phyloP scores from a whole-genome alignment of 2,113 vertebrate genomes.

The Aepyceros melampus region DNA sequence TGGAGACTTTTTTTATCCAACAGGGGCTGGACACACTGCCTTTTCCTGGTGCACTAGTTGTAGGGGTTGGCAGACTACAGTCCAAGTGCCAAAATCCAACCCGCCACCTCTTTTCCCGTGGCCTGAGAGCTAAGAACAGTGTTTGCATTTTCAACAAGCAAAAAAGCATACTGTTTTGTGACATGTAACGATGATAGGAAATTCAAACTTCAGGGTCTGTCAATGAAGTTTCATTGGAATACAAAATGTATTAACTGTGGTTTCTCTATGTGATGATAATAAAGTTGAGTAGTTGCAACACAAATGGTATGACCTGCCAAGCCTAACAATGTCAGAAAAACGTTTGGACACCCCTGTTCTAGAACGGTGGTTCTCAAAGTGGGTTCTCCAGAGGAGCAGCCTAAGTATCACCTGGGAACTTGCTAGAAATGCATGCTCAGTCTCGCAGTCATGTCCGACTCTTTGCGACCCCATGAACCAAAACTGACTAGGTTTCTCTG shows the following conservation, averaged over 20 bases:
- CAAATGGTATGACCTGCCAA: background rate
- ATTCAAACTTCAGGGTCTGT: background rate
- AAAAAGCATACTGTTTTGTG: background rate
- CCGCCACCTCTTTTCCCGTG: background rate
- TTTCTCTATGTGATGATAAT: background rate
- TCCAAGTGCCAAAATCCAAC: fast-evolving
- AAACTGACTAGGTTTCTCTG: background rate
- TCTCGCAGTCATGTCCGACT: fast-evolving
- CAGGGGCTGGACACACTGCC: background rate
- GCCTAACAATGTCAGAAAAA: background rate
- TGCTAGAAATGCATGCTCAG: background rate
- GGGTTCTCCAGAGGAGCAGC: no score
- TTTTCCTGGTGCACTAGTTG: background rate
- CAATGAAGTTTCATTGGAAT: background rate
- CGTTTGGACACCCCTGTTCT: background rate
- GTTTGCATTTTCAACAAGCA: background rate
- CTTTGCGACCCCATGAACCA: background rate
- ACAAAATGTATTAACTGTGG: fast-evolving
- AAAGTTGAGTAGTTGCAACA: background rate
- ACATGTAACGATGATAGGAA: background rate
- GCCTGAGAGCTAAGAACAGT: background rate
- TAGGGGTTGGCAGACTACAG: fast-evolving
- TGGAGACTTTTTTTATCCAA: constrained; percentile 27
- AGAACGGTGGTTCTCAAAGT: background rate
- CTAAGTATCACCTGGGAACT: background rate